Base-by-base conservation (phyloP, 1,140 invertebrate genomes). In the Odontomachus brunneus region DNA sequence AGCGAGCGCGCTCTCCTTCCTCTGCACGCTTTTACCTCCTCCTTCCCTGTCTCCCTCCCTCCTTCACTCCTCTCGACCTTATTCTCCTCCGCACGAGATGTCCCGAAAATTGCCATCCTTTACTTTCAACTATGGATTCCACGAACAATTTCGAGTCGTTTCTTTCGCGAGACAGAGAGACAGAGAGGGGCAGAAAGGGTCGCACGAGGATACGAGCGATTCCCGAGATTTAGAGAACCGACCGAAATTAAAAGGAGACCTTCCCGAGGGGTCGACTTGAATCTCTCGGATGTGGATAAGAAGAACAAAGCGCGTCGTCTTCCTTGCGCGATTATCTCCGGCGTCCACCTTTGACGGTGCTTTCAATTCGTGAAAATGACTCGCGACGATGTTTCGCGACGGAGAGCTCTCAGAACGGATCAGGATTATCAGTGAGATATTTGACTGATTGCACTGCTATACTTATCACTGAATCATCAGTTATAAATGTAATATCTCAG, bases 51-150 rank as follows among this genome's bases (percentile, higher is more conserved):
- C 55, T 33, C 29, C 5, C 55, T 57, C 11, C 55, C 15, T 24
- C 55, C n/a, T 7, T 24, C 55, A 57, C 3, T 9, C 15, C 55
- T 5, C 7, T 24, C 55, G 55, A 57, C 24, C 15, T 57, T 24
- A n/a, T 57, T 7, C 38, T 44, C 38, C 38, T 44, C 38, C 9
- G 14, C 33, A 12, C 29, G 33, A 24, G 51, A 57, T 57, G 29
- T 29, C 66, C 14, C 33, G 24, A 71, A n/a, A 80, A 80, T 48
- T 71, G 75, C 51, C 51, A 38, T 38, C 19, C 65, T 44, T 59
- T 44, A 57, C 33, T 57, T 48, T 57, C 65, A 17, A 53, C 12
- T 38, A 17, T 22, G 51, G 22, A 57, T 57, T 55, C 24, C 14
- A 12, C 44, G 26, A 38, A 15, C 15, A 76, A 76, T 66, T 76